Base-by-base conservation (phyloP, 1,140 invertebrate genomes). In the Metopolophium dirhodum region DNA sequence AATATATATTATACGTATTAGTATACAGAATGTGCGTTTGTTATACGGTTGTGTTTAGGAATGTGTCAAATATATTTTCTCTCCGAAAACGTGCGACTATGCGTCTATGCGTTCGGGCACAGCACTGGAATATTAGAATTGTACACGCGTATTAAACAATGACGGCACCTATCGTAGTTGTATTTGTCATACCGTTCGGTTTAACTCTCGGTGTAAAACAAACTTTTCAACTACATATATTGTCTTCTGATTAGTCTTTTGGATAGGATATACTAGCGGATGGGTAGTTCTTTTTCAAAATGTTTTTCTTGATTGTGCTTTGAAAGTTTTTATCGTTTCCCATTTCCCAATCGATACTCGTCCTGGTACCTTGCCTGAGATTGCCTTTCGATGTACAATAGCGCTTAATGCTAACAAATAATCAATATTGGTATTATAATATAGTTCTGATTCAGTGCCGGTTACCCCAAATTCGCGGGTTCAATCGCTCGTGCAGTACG, bases 41-140 rank as follows among this genome's bases (percentile, higher is more conserved):
- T n/a, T 11, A 30, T n/a, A 35, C 9, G 4, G n/a, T 11, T 68
- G 18, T 77, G 30, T n/a, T 77, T 77, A 77, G 61, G 61, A 77
- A 77, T 77, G 61, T 77, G 11, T 77, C 61, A 77, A 77, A 77
- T 77, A 77, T 77, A 77, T 77, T 77, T 77, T 77, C 61, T n/a
- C 23, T n/a, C 30, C 7, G 30, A 18, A 77, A n/a, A 77, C 61
- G 61, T 77, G 61, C 14, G 14, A 30, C n/a, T 77, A 77, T 77
- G 61, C n/a, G 61, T 77, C n/a, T 77, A 77, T 77, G 61, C n/a
- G 61, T 77, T 11, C 61, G 11, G 61, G 61, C 61, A 77, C 61
- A 4, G 4, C 20, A 77, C 61, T 18, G 61, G 61, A 77, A n/a
- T 54, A 54, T 77, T 77, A 77, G 61, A 77, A 77, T 77, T 77